phyloP scores from a whole-genome alignment of 2,888 invertebrate species.

The Torymus tubicola region DNA sequence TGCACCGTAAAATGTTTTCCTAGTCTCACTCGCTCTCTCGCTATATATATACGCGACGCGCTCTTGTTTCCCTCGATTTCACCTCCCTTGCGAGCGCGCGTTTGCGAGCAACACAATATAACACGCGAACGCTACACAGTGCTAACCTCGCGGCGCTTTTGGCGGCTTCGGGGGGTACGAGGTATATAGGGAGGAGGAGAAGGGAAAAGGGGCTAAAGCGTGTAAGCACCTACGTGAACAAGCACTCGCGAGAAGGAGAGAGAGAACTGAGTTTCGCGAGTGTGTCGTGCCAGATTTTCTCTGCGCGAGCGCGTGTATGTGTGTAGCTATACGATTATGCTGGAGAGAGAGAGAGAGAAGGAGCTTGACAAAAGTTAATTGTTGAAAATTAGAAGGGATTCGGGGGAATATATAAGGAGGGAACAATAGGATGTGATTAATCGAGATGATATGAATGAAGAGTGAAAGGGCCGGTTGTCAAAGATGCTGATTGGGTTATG shows the following conservation, averaged over 20 bases:
- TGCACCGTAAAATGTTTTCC: slow-evolving; percentile 48
- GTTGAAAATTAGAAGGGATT: slow-evolving; percentile 48
- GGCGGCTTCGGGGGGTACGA: slow-evolving; percentile 27
- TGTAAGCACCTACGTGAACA: slow-evolving; percentile 68
- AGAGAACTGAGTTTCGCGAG: not conserved
- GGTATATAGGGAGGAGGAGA: too few species aligned
- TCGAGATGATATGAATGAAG: not conserved
- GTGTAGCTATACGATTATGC: slow-evolving; percentile 12
- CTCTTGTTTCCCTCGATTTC: slow-evolving; percentile 51
- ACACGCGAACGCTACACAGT: slow-evolving; percentile 12
- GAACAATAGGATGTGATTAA: slow-evolving; percentile 1
- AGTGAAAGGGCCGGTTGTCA: too few species aligned
- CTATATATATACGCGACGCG: too few species aligned
- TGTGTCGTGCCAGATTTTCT: slow-evolving; percentile 28
- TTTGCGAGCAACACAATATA: slow-evolving; percentile 42
- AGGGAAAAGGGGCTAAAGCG: slow-evolving; percentile 55
- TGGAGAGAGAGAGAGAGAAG: slow-evolving; percentile 3
- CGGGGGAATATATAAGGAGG: not conserved
- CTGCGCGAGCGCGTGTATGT: not conserved
- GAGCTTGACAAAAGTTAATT: slow-evolving; percentile 45
- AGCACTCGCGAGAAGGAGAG: slow-evolving; percentile 52
- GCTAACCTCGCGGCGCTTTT: slow-evolving; percentile 48
- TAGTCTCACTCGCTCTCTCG: slow-evolving; percentile 47
- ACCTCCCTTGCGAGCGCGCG: too few species aligned
- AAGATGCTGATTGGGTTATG: too few species aligned